Evolutionary conservation across 2,888 invertebrate genomes (phyloP).

Genomic region (Dyspetes luteomarginatus): DNA sequence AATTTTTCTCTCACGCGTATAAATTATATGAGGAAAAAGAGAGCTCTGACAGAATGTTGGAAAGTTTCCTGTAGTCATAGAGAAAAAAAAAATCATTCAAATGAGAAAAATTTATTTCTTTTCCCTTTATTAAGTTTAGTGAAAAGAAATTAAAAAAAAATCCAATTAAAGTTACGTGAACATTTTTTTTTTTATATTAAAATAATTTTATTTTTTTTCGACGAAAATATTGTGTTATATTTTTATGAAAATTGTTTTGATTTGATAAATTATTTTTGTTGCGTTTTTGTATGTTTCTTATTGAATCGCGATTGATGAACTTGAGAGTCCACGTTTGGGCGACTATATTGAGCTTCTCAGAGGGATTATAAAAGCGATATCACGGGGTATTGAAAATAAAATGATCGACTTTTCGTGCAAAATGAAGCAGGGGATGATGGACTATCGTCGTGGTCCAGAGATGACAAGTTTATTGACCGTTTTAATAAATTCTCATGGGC

Average conservation of each 20-base stretch:
- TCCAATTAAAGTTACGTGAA: no score
- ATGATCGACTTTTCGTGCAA: slow-evolving; percentile 47
- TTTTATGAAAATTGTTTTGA: no score
- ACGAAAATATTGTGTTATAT: no score
- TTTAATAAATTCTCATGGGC: slow-evolving; percentile 21
- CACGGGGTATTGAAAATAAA: slow-evolving; percentile 11
- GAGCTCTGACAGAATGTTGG: slow-evolving; percentile 7
- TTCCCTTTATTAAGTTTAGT: not conserved
- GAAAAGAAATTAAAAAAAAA: no score
- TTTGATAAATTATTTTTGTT: no score
- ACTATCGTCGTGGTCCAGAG: slow-evolving; percentile 66
- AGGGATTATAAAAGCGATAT: not conserved
- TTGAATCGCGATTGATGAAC: slow-evolving; percentile 73
- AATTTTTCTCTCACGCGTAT: slow-evolving; percentile 9
- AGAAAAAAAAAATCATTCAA: not conserved
- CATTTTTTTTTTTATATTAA: no score
- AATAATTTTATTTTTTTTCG: no score
- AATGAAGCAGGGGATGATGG: slow-evolving; percentile 66
- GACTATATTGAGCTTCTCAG: slow-evolving; percentile 66
- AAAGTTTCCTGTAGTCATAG: not conserved
- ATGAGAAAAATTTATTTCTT: not conserved
- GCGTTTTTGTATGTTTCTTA: no score
- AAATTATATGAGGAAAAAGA: slow-evolving; percentile 16
- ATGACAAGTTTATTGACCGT: slow-evolving; percentile 71
- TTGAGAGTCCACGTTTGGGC: slow-evolving; percentile 70